These are phyloP conservation scores for Myotis findleyi DNA, from an alignment of 2,797 vertebrate genomes.

Conservation along the genomic window DNA sequence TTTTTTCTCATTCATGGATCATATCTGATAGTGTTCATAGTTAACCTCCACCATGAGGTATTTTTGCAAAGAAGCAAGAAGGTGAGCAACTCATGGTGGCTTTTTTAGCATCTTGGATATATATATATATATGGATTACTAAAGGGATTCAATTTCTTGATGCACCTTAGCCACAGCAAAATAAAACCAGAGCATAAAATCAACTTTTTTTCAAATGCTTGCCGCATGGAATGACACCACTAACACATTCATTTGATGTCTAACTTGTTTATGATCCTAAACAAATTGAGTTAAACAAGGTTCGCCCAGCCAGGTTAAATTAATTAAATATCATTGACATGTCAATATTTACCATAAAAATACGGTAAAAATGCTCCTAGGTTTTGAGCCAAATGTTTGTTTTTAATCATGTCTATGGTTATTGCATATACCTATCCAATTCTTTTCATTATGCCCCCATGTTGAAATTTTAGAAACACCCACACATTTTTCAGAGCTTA, in stretches of 20 bases:
- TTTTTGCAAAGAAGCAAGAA: neutral
- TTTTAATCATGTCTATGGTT: neutral
- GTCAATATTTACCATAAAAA: neutral
- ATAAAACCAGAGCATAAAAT: neutral
- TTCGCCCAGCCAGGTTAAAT: neutral
- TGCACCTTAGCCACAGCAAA: neutral
- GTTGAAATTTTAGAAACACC: neutral
- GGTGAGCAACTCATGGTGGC: neutral
- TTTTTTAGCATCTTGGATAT: neutral
- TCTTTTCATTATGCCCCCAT: neutral
- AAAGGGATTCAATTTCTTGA: neutral
- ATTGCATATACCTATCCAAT: neutral
- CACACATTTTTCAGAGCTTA: neutral
- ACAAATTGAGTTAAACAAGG: neutral
- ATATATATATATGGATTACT: neutral
- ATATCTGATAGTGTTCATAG: neutral
- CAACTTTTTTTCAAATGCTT: neutral
- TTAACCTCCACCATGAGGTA: neutral
- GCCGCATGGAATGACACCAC: neutral
- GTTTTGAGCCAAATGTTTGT: slow-evolving; percentile 22
- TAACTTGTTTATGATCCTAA: neutral
- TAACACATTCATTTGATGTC: neutral
- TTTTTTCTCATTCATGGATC: neutral
- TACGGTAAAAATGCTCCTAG: neutral
- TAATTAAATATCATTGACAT: neutral